These are phyloP conservation scores for Lagopus leucura DNA, from an alignment of 2,113 vertebrate species.

Conservation along the genomic window DNA sequence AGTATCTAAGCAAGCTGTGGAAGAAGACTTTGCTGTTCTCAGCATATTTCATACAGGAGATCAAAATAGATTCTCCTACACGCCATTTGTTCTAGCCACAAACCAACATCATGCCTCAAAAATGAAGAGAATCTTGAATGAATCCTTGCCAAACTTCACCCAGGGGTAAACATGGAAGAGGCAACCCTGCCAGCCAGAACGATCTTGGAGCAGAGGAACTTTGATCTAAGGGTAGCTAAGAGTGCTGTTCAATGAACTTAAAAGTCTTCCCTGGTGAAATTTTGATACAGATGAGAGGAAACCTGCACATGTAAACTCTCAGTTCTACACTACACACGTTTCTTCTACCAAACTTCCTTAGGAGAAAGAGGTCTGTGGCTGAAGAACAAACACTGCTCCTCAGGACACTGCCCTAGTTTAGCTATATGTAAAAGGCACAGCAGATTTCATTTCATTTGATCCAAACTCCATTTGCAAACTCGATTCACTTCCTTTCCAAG, in stretches of 20 bases:
- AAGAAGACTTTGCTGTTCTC: background rate
- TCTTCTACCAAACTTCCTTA: background rate
- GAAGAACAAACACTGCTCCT: background rate
- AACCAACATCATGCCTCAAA: background rate
- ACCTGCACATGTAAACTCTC: background rate
- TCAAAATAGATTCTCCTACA: background rate
- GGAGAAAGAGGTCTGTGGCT: background rate
- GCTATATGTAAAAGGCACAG: background rate
- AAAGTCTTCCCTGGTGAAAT: background rate
- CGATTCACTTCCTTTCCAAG: slow-evolving; percentile 55
- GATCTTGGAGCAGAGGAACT: background rate
- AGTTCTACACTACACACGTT: background rate
- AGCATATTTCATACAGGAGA: background rate
- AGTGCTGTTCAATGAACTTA: background rate
- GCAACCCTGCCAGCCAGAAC: background rate
- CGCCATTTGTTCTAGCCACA: background rate
- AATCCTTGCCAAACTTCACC: background rate
- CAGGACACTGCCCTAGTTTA: background rate
- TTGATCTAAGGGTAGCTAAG: background rate
- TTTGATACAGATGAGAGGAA: background rate
- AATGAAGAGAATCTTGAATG: background rate
- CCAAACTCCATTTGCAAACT: slow-evolving; percentile 42
- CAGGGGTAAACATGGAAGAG: background rate
- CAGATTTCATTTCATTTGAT: background rate
- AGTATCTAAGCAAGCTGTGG: background rate